Evolutionary conservation across 2,888 invertebrate genomes (phyloP), one percentile per base, ranked within the genome.

Genomic region (Philereme transversata): DNA sequence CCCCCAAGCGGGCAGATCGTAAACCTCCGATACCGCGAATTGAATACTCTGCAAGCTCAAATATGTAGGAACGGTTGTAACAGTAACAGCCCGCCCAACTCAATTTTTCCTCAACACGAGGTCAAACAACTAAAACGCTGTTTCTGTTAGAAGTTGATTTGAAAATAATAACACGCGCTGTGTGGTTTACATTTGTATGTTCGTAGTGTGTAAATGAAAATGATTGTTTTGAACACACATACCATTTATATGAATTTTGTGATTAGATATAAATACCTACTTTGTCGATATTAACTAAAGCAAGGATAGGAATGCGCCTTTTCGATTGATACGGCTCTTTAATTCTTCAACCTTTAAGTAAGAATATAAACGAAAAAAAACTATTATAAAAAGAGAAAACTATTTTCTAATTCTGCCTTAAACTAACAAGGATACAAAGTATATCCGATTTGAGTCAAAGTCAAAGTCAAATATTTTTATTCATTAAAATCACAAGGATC

Each of bases 21-120:
- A 90, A 90, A 88, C 87, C 88, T 88, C 80, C 85, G 89, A 89
- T 88, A 90, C 88, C 88, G 76, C 88, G 88, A 87, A 90, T 90
- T 88, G 88, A 89, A 89, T 86, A 84, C 84, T 79, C 81, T 68
- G 79, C 79, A 79, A 80, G 83, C 80, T 79, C 86, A 81, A 86
- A 86, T 87, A 86, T 83, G 84, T 85, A 84, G 77, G 78, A 72
- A 71, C 77, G 77, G 76, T 79, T 82, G 81, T 81, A 75, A 69
- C 72, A 80, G 80, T 80, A 74, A 69, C 69, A 73, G 64, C 74
- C 75, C 78, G 72, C 72, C 75, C 76, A 69, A 71, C 65, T 70
- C 60, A 64, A 55, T 56, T 69, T 68, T 71, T 70, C 56, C 54
- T 59, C 64, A 71, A 62, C 68, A 69, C 57, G 46, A 62, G 56